These are phyloP conservation scores for Paedocypris micromegethes DNA, from an alignment of 2,797 vertebrate genomes.

Conservation along the genomic window DNA sequence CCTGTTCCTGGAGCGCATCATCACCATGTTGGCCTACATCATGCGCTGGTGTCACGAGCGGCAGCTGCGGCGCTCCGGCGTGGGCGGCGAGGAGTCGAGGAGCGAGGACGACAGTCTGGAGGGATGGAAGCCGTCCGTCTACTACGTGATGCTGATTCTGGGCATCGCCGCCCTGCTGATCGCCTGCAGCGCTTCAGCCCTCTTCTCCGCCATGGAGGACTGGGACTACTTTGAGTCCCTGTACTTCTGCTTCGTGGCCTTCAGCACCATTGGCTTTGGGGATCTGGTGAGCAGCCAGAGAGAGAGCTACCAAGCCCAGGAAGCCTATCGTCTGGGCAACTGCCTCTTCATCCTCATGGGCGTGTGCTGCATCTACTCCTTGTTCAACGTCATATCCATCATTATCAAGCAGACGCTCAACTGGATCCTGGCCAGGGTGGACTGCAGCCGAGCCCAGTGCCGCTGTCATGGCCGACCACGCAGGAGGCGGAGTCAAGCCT, in stretches of 20 bases:
- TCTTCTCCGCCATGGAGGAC: slow-evolving; percentile 74
- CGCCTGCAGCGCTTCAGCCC: slow-evolving; percentile 71
- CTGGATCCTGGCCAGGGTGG: slow-evolving; percentile 71
- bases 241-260: slow-evolving; percentile 78
- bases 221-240: slow-evolving; percentile 77
- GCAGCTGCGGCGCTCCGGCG: slow-evolving; percentile 60
- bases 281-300: slow-evolving; percentile 76
- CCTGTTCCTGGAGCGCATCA: slow-evolving; percentile 77
- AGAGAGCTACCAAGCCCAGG: slow-evolving; percentile 65
- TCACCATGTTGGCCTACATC: slow-evolving; percentile 76
- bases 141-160: slow-evolving; percentile 75
- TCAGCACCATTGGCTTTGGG: slow-evolving; percentile 78
- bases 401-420: slow-evolving; percentile 78
- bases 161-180: slow-evolving; percentile 69
- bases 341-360: slow-evolving; percentile 76
- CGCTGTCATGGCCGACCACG: slow-evolving; percentile 53
- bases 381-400: slow-evolving; percentile 78
- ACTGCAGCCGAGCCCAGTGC: slow-evolving; percentile 51
- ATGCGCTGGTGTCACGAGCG: slow-evolving; percentile 77
- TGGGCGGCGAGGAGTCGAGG: slow-evolving; percentile 53
- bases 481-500: slow-evolving; percentile 39
- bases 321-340: slow-evolving; percentile 70
- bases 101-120: slow-evolving; percentile 68
- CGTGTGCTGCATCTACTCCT: slow-evolving; percentile 77
- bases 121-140: slow-evolving; percentile 76